Conservation (phyloP, 2,888 invertebrate genomes). For the Thumatha senex region DNA sequence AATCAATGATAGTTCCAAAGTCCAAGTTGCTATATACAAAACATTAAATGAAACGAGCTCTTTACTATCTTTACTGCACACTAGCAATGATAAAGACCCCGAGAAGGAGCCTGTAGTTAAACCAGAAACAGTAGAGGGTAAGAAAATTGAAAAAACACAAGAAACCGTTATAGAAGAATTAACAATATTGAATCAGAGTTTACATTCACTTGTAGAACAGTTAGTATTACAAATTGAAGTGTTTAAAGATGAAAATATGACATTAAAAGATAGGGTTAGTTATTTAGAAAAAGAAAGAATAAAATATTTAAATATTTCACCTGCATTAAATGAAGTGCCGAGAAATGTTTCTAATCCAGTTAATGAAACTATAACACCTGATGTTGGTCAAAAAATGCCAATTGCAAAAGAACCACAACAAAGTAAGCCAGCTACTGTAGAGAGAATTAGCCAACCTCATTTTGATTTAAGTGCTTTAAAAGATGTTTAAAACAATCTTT, state of each 20-base stretch:
- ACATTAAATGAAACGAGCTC: conserved; percentile 88
- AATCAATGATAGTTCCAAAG: conserved; percentile 65
- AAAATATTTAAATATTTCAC: conserved; percentile 64
- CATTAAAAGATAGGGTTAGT: conserved; percentile 81
- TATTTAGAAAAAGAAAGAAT: conserved; percentile 82
- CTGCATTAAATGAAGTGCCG: conserved; percentile 46
- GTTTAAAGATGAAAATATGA: conserved; percentile 85
- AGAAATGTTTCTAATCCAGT: conserved; percentile 42
- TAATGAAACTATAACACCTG: conserved; percentile 37
- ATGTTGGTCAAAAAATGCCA: conserved; percentile 39
- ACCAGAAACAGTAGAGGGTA: conserved; percentile 58
- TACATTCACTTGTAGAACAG: conserved; percentile 80
- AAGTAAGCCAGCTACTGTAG: conserved; percentile 37
- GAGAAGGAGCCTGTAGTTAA: conserved; percentile 35
- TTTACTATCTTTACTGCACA: conserved; percentile 70
- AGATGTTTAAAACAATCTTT: conserved; percentile 37
- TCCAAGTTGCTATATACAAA: conserved; percentile 85
- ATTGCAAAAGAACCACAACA: conserved; percentile 28
- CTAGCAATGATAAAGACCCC: conserved; percentile 45
- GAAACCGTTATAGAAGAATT: conserved; percentile 86
- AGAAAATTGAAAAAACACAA: conserved; percentile 85
- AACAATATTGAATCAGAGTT: conserved; percentile 85
- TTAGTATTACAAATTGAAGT: conserved; percentile 86
- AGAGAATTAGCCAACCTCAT: conserved; percentile 47
- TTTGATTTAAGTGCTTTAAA: conserved; percentile 68